A percentile compares a stretch with the other conserved stretches of the same genome.
Evolutionary conservation across 2,888 invertebrate genomes (phyloP).

Genomic region (Neria commutata): DNA sequence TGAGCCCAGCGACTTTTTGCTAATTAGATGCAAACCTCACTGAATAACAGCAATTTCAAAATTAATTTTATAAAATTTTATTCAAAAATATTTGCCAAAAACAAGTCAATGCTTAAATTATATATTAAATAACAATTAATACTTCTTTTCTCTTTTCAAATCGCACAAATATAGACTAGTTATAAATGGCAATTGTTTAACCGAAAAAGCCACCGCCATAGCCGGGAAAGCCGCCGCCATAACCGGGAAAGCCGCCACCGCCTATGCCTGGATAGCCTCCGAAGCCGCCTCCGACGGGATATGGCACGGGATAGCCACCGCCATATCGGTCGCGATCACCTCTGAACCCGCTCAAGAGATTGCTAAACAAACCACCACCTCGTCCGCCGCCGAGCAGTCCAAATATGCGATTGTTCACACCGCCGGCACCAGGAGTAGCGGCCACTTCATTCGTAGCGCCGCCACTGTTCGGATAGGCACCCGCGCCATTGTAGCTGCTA

Average conservation of each 20-base stretch:
- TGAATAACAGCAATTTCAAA: too few species aligned
- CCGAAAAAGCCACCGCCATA: conserved; percentile 22
- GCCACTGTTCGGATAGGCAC: conserved; percentile 24
- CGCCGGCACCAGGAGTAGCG: conserved; percentile 10
- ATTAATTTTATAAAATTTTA: too few species aligned
- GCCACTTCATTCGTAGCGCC: background rate
- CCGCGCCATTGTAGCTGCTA: conserved; percentile 31
- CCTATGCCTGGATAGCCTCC: conserved; percentile 33
- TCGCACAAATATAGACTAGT: background rate
- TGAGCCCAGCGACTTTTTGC: conserved; percentile 68
- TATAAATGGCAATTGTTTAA: conserved; percentile 16
- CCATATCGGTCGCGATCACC: background rate
- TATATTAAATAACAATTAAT: background rate
- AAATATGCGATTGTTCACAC: conserved; percentile 38
- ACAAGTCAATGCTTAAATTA: background rate
- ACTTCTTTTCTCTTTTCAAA: conserved; percentile 1
- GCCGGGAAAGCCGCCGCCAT: conserved; percentile 29
- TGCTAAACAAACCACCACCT: conserved; percentile 28
- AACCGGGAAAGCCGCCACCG: conserved; percentile 30
- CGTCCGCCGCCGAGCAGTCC: conserved; percentile 38
- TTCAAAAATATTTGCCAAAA: too few species aligned
- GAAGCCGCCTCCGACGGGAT: conserved; percentile 21
- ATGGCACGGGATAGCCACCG: conserved; percentile 10
- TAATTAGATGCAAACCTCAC: too few species aligned
- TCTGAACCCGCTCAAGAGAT: conserved; percentile 26